Evolutionary conservation across 1,140 invertebrate genomes (phyloP).

Genomic region (Gonioctena quinquepunctata): DNA sequence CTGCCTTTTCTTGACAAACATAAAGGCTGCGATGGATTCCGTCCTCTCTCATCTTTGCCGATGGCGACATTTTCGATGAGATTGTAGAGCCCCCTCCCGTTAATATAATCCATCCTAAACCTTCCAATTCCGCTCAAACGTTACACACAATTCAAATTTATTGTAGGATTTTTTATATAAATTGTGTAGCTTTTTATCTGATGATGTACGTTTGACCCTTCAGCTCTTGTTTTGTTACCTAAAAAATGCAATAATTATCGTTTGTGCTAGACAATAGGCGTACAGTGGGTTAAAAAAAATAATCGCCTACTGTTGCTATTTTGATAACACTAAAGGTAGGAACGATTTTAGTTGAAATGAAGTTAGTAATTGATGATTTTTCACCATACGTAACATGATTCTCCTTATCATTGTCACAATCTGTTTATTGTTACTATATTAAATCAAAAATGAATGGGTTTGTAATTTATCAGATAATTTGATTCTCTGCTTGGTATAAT

Average conservation of each 20-base stretch:
- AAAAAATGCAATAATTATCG: neutral
- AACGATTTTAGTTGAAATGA: too few species aligned
- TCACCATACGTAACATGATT: too few species aligned
- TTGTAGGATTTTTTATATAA: conserved; percentile 11
- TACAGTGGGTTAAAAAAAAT: too few species aligned
- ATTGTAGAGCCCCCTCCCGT: conserved; percentile 67
- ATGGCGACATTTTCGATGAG: conserved; percentile 65
- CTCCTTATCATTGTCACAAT: too few species aligned
- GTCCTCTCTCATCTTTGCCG: conserved; percentile 61
- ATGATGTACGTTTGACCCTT: neutral
- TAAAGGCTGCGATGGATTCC: conserved; percentile 62
- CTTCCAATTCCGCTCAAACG: conserved; percentile 49
- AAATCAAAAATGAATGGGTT: too few species aligned
- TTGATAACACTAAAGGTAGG: too few species aligned
- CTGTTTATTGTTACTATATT: too few species aligned
- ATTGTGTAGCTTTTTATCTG: neutral
- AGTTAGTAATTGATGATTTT: too few species aligned
- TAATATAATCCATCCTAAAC: conserved; percentile 69
- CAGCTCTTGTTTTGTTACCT: neutral
- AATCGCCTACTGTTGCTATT: too few species aligned
- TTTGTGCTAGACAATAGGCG: conserved; percentile 22
- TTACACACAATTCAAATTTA: conserved; percentile 28
- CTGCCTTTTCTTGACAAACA: conserved; percentile 27
- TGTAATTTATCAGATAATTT: too few species aligned
- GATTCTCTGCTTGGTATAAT: too few species aligned